Evolutionary conservation across 2,888 invertebrate species (phyloP).

Genomic region (Mythimna albipuncta): DNA sequence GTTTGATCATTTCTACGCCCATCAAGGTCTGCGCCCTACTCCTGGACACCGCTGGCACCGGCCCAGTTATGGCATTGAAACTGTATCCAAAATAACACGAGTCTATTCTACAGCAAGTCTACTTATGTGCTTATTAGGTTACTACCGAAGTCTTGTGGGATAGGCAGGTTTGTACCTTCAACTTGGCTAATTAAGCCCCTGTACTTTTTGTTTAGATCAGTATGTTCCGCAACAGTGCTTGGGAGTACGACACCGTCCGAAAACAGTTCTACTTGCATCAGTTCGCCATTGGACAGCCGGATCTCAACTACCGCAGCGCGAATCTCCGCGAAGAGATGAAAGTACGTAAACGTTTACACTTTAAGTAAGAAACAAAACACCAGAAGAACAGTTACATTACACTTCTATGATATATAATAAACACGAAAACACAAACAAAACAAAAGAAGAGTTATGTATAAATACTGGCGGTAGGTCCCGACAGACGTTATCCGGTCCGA

Average conservation of each 20-base stretch:
- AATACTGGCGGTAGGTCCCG: no score
- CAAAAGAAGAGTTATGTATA: neutral
- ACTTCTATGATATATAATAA: no score
- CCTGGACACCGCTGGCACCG: no score
- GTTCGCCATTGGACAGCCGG: slow-evolving; percentile 93
- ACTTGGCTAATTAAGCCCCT: neutral
- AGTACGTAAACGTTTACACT: slow-evolving; percentile 72
- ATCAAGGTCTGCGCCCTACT: no score
- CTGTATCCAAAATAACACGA: neutral
- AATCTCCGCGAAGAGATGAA: slow-evolving; percentile 90
- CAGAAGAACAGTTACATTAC: neutral
- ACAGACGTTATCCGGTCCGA: no score
- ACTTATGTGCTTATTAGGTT: neutral
- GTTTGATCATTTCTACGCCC: no score
- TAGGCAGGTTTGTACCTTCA: neutral
- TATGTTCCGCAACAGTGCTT: slow-evolving; percentile 92
- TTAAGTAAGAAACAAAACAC: neutral
- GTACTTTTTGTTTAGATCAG: slow-evolving; percentile 73
- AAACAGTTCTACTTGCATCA: slow-evolving; percentile 94
- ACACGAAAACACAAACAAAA: no score
- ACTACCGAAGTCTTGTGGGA: neutral
- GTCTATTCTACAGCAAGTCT: no score
- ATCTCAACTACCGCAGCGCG: slow-evolving; percentile 93
- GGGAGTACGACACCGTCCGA: slow-evolving; percentile 92
- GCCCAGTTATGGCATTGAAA: no score